Evolutionary conservation across 2,888 invertebrate genomes (phyloP).

Genomic region (Parnassius glacialis): DNA sequence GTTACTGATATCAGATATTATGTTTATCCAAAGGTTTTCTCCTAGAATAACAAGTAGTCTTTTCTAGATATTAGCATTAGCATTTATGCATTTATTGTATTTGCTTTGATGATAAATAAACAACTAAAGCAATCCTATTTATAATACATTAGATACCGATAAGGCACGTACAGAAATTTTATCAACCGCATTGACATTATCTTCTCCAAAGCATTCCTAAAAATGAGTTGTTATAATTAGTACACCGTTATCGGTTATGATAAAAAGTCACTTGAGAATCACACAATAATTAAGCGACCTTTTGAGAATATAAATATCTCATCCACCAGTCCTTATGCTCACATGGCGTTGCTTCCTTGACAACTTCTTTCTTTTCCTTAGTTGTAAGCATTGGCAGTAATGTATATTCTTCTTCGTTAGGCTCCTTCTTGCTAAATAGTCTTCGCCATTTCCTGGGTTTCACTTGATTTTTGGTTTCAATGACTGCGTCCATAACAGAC

Average conservation of each 20-base stretch:
- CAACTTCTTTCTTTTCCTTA: constrained; percentile 31
- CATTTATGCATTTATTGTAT: too few relatives aligned
- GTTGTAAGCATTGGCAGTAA: constrained; percentile 51
- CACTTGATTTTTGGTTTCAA: constrained; percentile 26
- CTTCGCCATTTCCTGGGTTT: constrained; percentile 44
- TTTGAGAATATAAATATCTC: constrained; percentile 49
- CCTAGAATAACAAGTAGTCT: too few relatives aligned
- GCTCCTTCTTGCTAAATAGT: constrained; percentile 41
- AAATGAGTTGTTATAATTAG: constrained; percentile 17
- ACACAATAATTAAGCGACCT: constrained; percentile 34
- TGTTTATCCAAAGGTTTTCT: too few relatives aligned
- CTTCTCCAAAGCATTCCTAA: constrained; percentile 29
- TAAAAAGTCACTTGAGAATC: constrained; percentile 6
- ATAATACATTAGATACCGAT: constrained; percentile 9
- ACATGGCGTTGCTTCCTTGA: constrained; percentile 8
- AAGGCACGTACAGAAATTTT: constrained; percentile 30
- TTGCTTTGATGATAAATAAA: not conserved
- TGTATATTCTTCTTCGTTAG: constrained; percentile 51
- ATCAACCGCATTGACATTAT: constrained; percentile 23
- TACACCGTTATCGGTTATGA: constrained; percentile 5
- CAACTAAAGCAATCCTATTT: constrained; percentile 7
- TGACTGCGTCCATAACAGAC: constrained; percentile 20
- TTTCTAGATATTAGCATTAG: too few relatives aligned
- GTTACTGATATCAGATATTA: too few relatives aligned
- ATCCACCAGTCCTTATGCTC: constrained; percentile 61